Conservation (phyloP, 2,888 invertebrate species). For the Pheosia tremula region DNA sequence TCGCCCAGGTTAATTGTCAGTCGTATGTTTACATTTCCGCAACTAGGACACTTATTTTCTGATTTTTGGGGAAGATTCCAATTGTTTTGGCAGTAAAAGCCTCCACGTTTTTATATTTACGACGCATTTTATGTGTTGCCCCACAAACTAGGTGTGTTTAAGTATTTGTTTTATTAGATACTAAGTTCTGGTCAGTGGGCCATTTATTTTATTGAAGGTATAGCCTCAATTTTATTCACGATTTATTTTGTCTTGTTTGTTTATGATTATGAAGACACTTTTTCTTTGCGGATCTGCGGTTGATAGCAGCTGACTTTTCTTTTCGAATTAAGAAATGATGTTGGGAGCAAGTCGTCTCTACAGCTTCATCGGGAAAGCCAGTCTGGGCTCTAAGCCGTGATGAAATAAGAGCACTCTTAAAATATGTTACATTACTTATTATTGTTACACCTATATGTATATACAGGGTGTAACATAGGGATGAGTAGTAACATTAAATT, state of each 20-base stretch:
- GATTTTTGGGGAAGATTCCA: conserved; percentile 8
- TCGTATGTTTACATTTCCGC: conserved; percentile 8
- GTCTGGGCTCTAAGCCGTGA: too few relatives aligned
- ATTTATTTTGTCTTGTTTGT: not conserved
- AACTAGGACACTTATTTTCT: conserved; percentile 15
- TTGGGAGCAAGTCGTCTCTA: too few relatives aligned
- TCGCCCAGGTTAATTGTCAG: conserved; percentile 13
- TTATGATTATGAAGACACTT: not conserved
- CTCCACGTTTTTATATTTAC: conserved; percentile 18
- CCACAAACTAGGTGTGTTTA: conserved; percentile 13
- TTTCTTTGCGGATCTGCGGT: not conserved
- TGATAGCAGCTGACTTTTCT: too few relatives aligned
- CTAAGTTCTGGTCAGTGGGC: conserved; percentile 5
- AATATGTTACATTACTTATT: too few relatives aligned
- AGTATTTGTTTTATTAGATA: conserved; percentile 9
- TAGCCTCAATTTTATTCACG: not conserved
- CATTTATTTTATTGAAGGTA: not conserved
- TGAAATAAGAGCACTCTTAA: too few relatives aligned
- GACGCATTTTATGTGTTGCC: conserved; percentile 16
- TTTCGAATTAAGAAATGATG: too few relatives aligned
- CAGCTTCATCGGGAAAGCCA: too few relatives aligned
- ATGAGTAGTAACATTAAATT: too few relatives aligned
- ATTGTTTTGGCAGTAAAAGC: conserved; percentile 4
- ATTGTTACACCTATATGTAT: too few relatives aligned
- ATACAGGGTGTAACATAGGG: too few relatives aligned